These are phyloP conservation scores for Seira musarum DNA, from an alignment of 2,888 invertebrate genomes.

Conservation along the genomic window DNA sequence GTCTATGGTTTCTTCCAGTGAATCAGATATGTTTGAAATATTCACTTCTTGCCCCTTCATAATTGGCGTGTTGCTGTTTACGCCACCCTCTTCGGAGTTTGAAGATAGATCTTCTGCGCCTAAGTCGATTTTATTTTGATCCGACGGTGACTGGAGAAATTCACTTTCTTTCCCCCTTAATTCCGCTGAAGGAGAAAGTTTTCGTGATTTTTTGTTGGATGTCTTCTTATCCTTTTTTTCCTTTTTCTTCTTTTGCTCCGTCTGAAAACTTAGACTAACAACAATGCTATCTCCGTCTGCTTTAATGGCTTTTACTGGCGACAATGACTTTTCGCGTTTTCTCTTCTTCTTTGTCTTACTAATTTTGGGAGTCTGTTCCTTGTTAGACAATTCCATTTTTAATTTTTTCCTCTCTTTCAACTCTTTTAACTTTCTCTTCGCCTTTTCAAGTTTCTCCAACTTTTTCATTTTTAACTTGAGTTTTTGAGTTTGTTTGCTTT, in stretches of 20 bases:
- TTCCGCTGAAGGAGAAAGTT: constrained; percentile 71
- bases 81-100: constrained; percentile 44
- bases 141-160: constrained; percentile 1
- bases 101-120: constrained; percentile 51
- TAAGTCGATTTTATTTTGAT: constrained; percentile 34
- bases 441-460: constrained; percentile 8
- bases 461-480: constrained; percentile 1
- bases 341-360: constrained; percentile 67
- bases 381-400: constrained; percentile 53
- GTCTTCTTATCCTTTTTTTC: not conserved
- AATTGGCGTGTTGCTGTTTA: constrained; percentile 16
- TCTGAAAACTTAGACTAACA: constrained; percentile 92
- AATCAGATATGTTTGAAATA: constrained; percentile 51
- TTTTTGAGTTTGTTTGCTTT: constrained; percentile 14
- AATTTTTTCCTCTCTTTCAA: constrained; percentile 56
- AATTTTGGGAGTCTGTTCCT: constrained; percentile 13
- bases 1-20: constrained; percentile 26
- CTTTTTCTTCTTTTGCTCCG: constrained; percentile 70
- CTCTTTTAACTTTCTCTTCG: constrained; percentile 36
- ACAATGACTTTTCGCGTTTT: constrained; percentile 73
- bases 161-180: constrained; percentile 26
- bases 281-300: constrained; percentile 94
- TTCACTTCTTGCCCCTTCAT: constrained; percentile 38
- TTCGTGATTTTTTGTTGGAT: constrained; percentile 32
- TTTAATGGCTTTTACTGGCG: constrained; percentile 90